Percentiles rank a stretch among this genome's conserved stretches.
Conservation (phyloP, 2,113 vertebrate genomes). For the Capra hircus region DNA sequence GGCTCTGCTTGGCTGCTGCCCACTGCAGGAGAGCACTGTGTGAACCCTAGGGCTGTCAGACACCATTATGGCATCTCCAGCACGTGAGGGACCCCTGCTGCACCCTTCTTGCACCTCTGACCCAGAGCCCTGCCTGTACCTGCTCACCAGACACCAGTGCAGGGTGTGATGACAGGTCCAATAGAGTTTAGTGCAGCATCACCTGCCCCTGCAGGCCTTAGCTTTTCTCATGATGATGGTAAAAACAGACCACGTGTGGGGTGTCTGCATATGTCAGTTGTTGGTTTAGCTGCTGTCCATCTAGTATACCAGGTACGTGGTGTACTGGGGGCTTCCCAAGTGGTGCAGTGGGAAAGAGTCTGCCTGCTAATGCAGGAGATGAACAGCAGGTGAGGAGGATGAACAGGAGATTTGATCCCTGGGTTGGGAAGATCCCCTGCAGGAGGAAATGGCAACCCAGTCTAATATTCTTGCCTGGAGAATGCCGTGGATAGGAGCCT, state of each 20-base stretch:
- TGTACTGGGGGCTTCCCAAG: not conserved
- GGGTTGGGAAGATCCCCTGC: not conserved
- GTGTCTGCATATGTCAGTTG: not conserved
- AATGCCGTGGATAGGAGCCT: not conserved
- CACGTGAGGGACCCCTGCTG: not conserved
- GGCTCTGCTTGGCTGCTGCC: not conserved
- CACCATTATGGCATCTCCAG: fast-evolving
- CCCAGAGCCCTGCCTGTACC: too few species aligned
- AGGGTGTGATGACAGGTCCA: too few species aligned
- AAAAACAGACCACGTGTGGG: not conserved
- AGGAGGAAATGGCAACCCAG: not conserved
- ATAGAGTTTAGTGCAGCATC: not conserved
- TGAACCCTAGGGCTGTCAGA: too few species aligned
- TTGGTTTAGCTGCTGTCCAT: not conserved
- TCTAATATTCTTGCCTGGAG: not conserved
- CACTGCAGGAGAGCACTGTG: not conserved
- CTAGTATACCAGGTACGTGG: fast-evolving
- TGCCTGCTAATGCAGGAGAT: not conserved
- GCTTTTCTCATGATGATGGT: not conserved
- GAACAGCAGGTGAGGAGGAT: not conserved
- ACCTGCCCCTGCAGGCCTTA: not conserved
- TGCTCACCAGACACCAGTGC: not conserved
- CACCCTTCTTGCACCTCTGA: too few species aligned
- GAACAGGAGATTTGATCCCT: not conserved
- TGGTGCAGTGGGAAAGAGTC: not conserved